Evolutionary conservation across 2,888 invertebrate species (phyloP), one percentile per base, ranked within the genome.

Genomic region (Sepioteuthis lessoniana): DNA sequence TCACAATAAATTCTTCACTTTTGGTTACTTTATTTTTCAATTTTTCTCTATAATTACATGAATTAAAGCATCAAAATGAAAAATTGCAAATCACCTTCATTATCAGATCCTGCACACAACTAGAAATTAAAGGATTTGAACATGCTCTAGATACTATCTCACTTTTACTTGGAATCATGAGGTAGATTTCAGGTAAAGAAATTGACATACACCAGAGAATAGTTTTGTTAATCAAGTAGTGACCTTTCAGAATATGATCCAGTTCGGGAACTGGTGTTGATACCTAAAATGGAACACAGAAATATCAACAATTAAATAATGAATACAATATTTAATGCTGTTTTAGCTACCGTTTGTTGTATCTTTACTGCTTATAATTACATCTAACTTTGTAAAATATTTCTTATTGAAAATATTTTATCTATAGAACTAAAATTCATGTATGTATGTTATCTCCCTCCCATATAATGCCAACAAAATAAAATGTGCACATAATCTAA

Each of bases 181-280:
- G 21, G 95, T 96, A 97, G 55, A 95, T 94, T 35, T 95, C 94
- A 0, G 97, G 97, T 92, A 97, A 95, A 0, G 96, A 96, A 90
- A 96, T 96, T 13, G 97, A 96, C 91, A 97, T 94, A 50, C 96
- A 95, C 97, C 97, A 97, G 90, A 97, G 94, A 94, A 97, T 95
- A 2, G 96, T 96, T 96, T 96, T 95, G 93, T 95, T 96, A 94
- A 96, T 95, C 94, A 95, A 95, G 94, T 96, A 95, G 93, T 95
- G 95, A 5, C 95, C 96, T 76, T 95, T 95, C 16, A 95, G 95
- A 94, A 96, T 96, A 90, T 95, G 95, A 93, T 96, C 96, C 90
- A 96, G 94, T 94, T 95, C 95, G 7, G 96, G 96, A 13, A 96
- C 96, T 8, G 95, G 95, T 16, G 96, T 96, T 37, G 95, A 94